A percentile compares a stretch with the other conserved stretches of the same genome.
These are phyloP conservation scores for Gymnopithys bicolor DNA, from an alignment of 2,797 vertebrate species.

Conservation along the genomic window DNA sequence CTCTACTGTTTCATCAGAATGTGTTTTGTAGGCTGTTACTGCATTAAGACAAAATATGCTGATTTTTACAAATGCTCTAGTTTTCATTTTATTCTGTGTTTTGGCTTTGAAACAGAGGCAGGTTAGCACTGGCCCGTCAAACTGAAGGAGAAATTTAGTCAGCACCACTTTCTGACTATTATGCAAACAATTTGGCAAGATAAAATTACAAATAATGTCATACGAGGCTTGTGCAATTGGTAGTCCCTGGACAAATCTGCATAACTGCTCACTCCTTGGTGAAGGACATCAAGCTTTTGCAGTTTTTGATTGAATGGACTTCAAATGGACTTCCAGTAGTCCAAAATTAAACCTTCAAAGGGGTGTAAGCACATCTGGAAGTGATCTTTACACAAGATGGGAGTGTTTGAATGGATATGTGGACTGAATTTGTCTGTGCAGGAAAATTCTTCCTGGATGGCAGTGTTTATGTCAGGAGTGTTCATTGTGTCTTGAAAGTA, in stretches of 20 bases:
- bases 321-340: not conserved
- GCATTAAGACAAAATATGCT: not conserved
- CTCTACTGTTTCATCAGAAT: not conserved
- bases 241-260: not conserved
- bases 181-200: constrained; percentile 16
- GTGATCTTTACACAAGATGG: not conserved
- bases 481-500: fast-evolving
- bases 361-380: not conserved
- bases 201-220: not conserved
- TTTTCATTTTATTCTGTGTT: not conserved
- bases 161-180: not conserved
- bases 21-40: not conserved
- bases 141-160: not conserved
- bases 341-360: not conserved
- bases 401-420: not conserved
- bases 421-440: not conserved
- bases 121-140: not conserved
- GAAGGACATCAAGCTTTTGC: not conserved
- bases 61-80: not conserved
- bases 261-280: not conserved
- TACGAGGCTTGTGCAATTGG: not conserved
- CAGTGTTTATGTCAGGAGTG: not conserved
- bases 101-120: not conserved
- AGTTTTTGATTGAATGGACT: not conserved
- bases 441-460: not conserved